Conservation (phyloP, 2,797 vertebrate species). For the Vultur gryphus region DNA sequence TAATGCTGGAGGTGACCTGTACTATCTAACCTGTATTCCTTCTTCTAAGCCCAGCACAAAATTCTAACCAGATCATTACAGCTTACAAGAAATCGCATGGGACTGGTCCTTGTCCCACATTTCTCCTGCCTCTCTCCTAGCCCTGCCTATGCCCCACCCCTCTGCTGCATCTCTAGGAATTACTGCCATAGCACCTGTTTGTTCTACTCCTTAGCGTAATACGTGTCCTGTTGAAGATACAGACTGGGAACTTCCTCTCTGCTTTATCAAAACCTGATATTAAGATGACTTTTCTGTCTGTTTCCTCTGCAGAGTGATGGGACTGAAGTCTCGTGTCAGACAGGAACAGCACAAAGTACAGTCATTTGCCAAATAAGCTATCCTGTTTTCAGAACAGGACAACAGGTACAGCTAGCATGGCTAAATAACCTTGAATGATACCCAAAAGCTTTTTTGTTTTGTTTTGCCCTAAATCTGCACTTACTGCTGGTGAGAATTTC, state of each 20-base stretch:
- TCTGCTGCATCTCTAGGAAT: not conserved
- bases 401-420: conserved; percentile 74
- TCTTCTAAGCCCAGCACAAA: not conserved
- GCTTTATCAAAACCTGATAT: not conserved
- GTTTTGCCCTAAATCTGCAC: not conserved
- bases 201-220: not conserved
- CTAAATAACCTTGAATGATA: not conserved
- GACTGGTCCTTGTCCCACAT: not conserved
- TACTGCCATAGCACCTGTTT: not conserved
- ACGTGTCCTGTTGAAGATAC: not conserved
- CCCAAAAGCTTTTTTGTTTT: not conserved
- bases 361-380: conserved; percentile 85
- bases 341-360: conserved; percentile 67
- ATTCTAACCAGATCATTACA: not conserved
- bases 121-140: not conserved
- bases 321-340: conserved; percentile 84
- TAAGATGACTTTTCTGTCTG: not conserved
- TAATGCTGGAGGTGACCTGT: not conserved
- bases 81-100: not conserved
- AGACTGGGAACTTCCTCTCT: not conserved
- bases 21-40: not conserved
- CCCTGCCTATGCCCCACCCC: not conserved
- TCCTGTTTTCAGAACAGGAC: conserved; percentile 77
- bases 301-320: conserved; percentile 77
- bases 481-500: not conserved